Conservation (phyloP, 2,888 invertebrate species). For the Pyrrhosoma nymphula region DNA sequence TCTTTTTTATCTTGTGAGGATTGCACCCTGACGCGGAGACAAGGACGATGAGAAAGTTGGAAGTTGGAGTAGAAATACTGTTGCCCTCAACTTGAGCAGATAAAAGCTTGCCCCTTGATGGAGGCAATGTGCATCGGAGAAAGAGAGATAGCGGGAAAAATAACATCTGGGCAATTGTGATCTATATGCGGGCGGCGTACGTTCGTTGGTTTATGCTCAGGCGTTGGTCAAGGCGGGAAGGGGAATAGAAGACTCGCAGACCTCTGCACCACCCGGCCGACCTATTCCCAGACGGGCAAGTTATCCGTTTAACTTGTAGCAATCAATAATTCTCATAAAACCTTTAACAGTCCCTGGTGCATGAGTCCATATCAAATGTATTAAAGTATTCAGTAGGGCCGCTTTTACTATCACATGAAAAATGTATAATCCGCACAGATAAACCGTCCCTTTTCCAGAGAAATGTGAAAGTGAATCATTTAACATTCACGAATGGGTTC, state of each 20-base stretch:
- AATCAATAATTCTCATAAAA: conserved; percentile 5
- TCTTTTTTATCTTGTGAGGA: no score
- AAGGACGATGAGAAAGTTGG: not conserved
- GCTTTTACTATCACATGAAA: not conserved
- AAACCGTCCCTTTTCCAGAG: not conserved
- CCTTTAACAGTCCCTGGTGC: not conserved
- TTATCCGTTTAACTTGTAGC: not conserved
- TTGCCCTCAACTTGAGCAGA: not conserved
- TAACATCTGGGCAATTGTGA: not conserved
- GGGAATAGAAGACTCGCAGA: not conserved
- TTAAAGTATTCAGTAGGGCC: not conserved
- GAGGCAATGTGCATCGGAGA: not conserved
- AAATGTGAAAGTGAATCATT: not conserved
- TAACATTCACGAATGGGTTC: not conserved
- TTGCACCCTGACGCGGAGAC: not conserved
- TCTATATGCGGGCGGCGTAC: not conserved
- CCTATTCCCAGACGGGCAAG: not conserved
- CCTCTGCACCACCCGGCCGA: not conserved
- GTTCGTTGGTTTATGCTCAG: not conserved
- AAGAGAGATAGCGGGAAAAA: not conserved
- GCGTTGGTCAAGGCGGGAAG: not conserved
- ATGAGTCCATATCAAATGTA: not conserved
- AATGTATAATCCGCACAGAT: not conserved
- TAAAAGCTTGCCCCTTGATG: not conserved
- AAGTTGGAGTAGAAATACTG: not conserved